Percentiles rank a stretch among this genome's conserved stretches.
Evolutionary conservation across 2,888 invertebrate genomes (phyloP).

Genomic region (Phytoseiulus persimilis): DNA sequence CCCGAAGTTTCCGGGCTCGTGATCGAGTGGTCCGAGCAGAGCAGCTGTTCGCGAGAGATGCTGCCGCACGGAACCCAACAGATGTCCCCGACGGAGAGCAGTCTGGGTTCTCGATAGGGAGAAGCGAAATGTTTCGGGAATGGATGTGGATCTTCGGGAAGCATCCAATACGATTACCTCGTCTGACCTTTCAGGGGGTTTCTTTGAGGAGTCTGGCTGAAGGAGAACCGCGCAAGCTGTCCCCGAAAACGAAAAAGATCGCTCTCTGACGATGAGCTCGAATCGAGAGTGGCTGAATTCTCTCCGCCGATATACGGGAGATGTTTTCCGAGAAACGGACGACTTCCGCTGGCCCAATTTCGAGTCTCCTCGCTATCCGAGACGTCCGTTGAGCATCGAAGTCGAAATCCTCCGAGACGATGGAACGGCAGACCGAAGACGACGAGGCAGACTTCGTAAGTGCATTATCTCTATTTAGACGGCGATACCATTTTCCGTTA

Average conservation of each 20-base stretch:
- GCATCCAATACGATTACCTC: not conserved
- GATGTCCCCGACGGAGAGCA: no score
- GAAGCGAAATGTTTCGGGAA: no score
- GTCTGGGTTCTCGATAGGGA: no score
- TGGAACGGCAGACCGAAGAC: not conserved
- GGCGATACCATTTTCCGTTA: not conserved
- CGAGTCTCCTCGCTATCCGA: not conserved
- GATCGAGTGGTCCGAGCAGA: no score
- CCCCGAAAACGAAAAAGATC: not conserved
- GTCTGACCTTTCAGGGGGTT: not conserved
- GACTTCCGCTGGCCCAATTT: constrained; percentile 17
- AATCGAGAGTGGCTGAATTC: constrained; percentile 28
- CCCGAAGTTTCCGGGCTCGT: no score
- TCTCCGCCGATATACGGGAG: not conserved
- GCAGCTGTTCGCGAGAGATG: no score
- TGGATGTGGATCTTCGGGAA: not conserved
- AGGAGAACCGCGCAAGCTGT: not conserved
- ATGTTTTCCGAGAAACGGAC: not conserved
- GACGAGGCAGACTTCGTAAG: not conserved
- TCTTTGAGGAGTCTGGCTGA: not conserved
- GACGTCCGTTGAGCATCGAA: constrained; percentile 22
- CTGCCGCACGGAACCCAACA: no score
- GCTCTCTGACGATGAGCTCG: not conserved
- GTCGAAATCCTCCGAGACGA: constrained; percentile 1
- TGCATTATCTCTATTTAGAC: not conserved